Conservation (phyloP, 2,113 vertebrate genomes). For the Triplophysa dalaica region DNA sequence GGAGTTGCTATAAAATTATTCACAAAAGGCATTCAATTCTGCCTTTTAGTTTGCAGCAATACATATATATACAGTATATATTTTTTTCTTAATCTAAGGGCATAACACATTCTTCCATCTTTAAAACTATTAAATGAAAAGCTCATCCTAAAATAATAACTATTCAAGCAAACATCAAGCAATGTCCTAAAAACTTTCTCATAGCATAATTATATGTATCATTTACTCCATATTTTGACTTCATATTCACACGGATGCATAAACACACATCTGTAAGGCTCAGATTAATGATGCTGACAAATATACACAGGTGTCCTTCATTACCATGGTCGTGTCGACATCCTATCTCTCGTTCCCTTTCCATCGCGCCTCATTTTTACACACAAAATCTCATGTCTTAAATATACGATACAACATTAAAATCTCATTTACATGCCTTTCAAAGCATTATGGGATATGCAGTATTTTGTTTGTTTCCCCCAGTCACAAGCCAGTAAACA, state of each 20-base stretch:
- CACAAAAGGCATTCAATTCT: no score
- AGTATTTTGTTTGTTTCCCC: slow-evolving; percentile 25
- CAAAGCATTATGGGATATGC: slow-evolving; percentile 8
- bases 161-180: no score
- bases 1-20: no score
- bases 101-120: no score
- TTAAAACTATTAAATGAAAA: no score
- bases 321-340: slow-evolving; percentile 32
- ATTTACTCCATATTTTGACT: not conserved
- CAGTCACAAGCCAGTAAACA: slow-evolving; percentile 32
- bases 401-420: not conserved
- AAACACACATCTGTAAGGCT: slow-evolving; percentile 33
- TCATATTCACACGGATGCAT: not conserved
- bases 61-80: not conserved
- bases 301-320: slow-evolving; percentile 44
- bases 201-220: not conserved
- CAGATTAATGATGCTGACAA: slow-evolving; percentile 48
- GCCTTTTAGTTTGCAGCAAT: no score
- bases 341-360: not conserved
- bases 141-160: no score
- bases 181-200: not conserved
- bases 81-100: no score
- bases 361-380: not conserved
- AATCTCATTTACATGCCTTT: slow-evolving; percentile 14
- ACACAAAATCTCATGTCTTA: not conserved